A percentile compares a stretch with the other conserved stretches of the same genome.
Evolutionary conservation across 2,888 invertebrate species (phyloP).

Genomic region (Blastobasis adustella): DNA sequence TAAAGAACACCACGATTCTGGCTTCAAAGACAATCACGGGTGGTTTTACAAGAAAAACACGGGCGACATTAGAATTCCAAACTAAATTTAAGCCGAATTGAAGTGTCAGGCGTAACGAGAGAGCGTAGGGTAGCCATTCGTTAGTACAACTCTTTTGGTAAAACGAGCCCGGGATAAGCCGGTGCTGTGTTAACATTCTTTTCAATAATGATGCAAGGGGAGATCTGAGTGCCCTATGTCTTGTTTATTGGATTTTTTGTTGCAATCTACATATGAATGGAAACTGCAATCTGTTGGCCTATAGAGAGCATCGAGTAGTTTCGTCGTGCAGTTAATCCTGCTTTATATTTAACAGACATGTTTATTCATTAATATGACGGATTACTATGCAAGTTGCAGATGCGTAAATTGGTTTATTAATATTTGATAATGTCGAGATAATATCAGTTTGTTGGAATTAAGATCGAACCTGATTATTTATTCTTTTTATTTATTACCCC

Average conservation of each 20-base stretch:
- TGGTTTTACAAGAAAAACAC: no score
- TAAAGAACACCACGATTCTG: no score
- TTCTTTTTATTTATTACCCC: neutral
- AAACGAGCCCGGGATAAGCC: constrained; percentile 68
- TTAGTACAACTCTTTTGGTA: constrained; percentile 73
- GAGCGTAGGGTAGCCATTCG: constrained; percentile 59
- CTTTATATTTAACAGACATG: constrained; percentile 18
- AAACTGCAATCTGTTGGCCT: constrained; percentile 62
- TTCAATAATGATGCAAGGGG: constrained; percentile 69
- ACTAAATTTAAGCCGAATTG: constrained; percentile 62
- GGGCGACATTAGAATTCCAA: constrained; percentile 34
- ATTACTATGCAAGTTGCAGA: neutral
- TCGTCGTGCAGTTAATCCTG: constrained; percentile 34
- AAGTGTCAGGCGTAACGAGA: constrained; percentile 67
- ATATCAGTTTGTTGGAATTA: neutral
- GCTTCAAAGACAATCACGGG: no score
- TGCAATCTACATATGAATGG: constrained; percentile 73
- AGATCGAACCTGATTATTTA: neutral
- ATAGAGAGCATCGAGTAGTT: constrained; percentile 39
- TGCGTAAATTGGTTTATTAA: neutral
- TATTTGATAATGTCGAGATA: neutral
- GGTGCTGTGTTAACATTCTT: constrained; percentile 70
- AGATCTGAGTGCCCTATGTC: constrained; percentile 56
- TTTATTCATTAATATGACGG: constrained; percentile 8
- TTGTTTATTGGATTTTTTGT: constrained; percentile 75